Evolutionary conservation across 1,140 invertebrate species (phyloP).

Genomic region (Zaprionus vittiger): DNA sequence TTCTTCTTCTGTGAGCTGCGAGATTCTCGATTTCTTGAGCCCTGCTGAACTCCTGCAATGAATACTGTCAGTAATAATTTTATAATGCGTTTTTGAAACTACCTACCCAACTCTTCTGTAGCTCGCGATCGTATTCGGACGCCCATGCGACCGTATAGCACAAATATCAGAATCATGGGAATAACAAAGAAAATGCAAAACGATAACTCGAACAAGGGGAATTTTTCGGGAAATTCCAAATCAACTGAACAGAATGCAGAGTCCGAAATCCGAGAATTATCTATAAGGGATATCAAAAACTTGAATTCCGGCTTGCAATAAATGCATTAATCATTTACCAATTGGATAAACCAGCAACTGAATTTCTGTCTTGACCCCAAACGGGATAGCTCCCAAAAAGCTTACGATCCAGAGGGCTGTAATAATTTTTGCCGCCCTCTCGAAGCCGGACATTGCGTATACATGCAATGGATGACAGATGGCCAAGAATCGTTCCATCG

Average conservation of each 20-base stretch:
- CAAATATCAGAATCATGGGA: conserved; percentile 91
- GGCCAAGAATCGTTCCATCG: conserved; percentile 94
- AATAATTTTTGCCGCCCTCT: conserved; percentile 92
- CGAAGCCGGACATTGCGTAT: conserved; percentile 92
- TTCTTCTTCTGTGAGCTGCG: conserved; percentile 89
- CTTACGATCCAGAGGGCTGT: conserved; percentile 91
- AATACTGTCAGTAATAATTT: background rate
- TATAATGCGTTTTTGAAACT: background rate
- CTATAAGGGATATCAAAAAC: conserved; percentile 11
- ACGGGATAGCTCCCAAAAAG: conserved; percentile 91
- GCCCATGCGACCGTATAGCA: conserved; percentile 92
- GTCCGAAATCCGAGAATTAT: conserved; percentile 86
- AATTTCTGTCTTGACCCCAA: conserved; percentile 89
- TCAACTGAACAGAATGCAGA: conserved; percentile 92
- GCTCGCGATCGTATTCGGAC: conserved; percentile 88
- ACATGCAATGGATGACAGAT: conserved; percentile 95
- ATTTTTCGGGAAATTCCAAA: conserved; percentile 85
- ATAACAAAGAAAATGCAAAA: conserved; percentile 93
- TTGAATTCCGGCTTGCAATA: background rate
- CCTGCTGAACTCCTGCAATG: conserved; percentile 83
- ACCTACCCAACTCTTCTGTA: conserved; percentile 83
- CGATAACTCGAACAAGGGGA: conserved; percentile 92
- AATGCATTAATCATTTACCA: conserved; percentile 82
- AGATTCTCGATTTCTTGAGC: conserved; percentile 88
- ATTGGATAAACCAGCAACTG: conserved; percentile 90